Percentiles rank a stretch among this genome's conserved stretches.
These are phyloP conservation scores for Aurelia sp. DNA, from an alignment of 30 jellyfish, hydroid and myxozoan species.

Conservation along the genomic window DNA sequence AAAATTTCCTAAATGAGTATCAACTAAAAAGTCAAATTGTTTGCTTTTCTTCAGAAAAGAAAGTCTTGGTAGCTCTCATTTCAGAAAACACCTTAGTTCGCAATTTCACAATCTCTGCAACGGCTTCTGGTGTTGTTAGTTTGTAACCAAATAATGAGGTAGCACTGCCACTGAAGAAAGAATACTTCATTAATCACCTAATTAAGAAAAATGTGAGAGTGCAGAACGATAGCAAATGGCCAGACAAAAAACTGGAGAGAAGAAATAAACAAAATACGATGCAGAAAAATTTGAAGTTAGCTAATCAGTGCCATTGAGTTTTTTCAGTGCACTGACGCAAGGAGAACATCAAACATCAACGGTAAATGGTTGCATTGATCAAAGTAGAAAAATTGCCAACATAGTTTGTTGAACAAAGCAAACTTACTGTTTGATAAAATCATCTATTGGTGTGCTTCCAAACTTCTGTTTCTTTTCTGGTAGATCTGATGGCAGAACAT, in stretches of 20 bases:
- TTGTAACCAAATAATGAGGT: conserved; percentile 70
- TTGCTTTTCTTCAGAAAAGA: not conserved
- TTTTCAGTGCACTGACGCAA: too few species aligned
- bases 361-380: too few species aligned
- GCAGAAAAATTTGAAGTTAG: too few species aligned
- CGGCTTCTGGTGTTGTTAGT: conserved; percentile 67
- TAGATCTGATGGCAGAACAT: not conserved
- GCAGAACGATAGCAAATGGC: too few species aligned
- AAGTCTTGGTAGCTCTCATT: not conserved
- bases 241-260: too few species aligned
- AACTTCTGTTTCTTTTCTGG: not conserved
- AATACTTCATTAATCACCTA: too few species aligned
- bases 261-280: too few species aligned
- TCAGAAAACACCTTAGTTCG: conserved; percentile 22
- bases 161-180: conserved; percentile 45
- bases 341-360: too few species aligned
- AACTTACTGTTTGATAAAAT: conserved; percentile 7
- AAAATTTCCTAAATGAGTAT: not conserved
- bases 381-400: too few species aligned
- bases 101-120: conserved; percentile 30
- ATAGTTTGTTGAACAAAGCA: too few species aligned
- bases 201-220: too few species aligned
- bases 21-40: not conserved
- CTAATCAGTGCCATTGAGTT: too few species aligned
- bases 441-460: conserved; percentile 11